A percentile compares a stretch with the other conserved stretches of the same genome.
Evolutionary conservation across 2,888 invertebrate species (phyloP).

Genomic region (Apamea sordens): DNA sequence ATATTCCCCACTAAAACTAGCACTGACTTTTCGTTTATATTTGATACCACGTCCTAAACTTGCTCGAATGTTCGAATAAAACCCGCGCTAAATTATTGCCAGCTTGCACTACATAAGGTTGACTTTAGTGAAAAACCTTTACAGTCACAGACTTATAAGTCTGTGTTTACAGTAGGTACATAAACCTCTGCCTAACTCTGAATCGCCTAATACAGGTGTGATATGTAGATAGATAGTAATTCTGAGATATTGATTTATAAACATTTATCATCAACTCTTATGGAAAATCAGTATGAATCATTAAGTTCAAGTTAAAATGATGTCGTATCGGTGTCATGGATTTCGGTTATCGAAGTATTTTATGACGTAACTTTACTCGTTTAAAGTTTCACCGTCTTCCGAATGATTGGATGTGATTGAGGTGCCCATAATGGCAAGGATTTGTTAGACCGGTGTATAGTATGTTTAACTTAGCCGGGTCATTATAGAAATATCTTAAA

Average conservation of each 20-base stretch:
- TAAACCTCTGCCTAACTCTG: too few relatives aligned
- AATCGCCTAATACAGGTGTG: background rate
- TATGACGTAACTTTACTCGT: conserved; percentile 53
- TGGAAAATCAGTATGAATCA: conserved; percentile 29
- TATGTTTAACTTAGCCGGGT: background rate
- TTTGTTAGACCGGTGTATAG: conserved; percentile 1
- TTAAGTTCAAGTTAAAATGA: conserved; percentile 33
- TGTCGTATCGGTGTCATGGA: conserved; percentile 29
- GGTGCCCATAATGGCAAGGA: conserved; percentile 12
- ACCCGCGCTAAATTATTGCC: too few relatives aligned
- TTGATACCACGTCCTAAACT: too few relatives aligned
- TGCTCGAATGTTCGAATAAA: too few relatives aligned
- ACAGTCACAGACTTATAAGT: too few relatives aligned
- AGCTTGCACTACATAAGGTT: too few relatives aligned
- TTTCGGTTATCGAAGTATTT: conserved; percentile 44
- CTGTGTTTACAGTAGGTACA: too few relatives aligned
- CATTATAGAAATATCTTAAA: background rate
- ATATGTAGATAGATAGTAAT: background rate
- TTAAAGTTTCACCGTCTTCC: conserved; percentile 48
- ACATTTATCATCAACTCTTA: background rate
- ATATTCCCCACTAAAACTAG: too few relatives aligned
- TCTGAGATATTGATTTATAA: background rate
- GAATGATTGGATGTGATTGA: conserved; percentile 47
- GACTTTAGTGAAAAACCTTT: too few relatives aligned
- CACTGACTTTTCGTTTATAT: too few relatives aligned